Evolutionary conservation across 2,888 invertebrate species (phyloP).

Genomic region (Hybos culiciformis): DNA sequence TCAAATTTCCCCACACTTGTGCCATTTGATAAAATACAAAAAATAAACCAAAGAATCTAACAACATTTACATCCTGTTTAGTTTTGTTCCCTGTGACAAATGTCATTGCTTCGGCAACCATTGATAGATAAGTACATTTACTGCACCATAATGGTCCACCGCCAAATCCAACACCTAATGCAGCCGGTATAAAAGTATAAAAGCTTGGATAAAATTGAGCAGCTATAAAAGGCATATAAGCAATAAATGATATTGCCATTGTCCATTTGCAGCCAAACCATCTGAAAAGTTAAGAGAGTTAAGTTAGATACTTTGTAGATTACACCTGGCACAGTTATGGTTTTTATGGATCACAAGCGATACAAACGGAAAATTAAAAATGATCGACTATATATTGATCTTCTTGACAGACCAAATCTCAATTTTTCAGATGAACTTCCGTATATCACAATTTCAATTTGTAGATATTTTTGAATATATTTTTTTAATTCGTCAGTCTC

Average conservation of each 20-base stretch:
- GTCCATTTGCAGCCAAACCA: slow-evolving; percentile 87
- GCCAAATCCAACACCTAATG: slow-evolving; percentile 55
- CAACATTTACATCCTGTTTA: slow-evolving; percentile 62
- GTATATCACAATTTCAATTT: no score
- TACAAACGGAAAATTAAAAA: background rate
- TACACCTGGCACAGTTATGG: background rate
- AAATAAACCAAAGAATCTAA: slow-evolving; percentile 87
- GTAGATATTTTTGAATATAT: no score
- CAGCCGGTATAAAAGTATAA: slow-evolving; percentile 70
- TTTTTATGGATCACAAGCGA: background rate
- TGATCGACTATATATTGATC: no score
- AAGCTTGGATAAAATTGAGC: slow-evolving; percentile 83
- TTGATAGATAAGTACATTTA: slow-evolving; percentile 85
- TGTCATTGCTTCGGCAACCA: slow-evolving; percentile 66
- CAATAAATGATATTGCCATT: slow-evolving; percentile 65
- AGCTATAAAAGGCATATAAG: slow-evolving; percentile 84
- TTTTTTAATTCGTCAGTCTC: no score
- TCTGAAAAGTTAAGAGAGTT: slow-evolving; percentile 40
- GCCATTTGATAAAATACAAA: slow-evolving; percentile 94
- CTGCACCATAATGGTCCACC: slow-evolving; percentile 90
- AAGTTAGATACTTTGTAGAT: background rate
- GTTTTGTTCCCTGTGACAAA: slow-evolving; percentile 45
- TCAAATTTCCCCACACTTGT: slow-evolving; percentile 89
- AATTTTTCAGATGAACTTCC: no score
- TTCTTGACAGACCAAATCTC: no score